These are phyloP conservation scores for Mormyrus proboscirostris DNA, from an alignment of 2,797 vertebrate genomes.

Conservation along the genomic window DNA sequence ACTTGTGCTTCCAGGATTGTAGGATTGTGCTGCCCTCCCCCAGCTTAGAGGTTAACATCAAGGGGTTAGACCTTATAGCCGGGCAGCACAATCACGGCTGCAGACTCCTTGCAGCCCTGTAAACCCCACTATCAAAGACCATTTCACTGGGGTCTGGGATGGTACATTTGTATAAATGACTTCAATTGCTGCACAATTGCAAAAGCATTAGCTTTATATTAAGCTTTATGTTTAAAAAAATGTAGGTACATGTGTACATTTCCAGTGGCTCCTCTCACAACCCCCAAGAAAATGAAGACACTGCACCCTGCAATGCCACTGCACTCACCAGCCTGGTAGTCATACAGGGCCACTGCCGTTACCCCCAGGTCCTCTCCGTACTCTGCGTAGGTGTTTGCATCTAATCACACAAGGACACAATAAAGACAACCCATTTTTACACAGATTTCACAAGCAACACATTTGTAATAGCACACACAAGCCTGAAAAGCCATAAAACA, in stretches of 20 bases:
- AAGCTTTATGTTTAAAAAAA: not conserved
- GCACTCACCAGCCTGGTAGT: constrained; percentile 91
- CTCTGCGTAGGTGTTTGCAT: constrained; percentile 66
- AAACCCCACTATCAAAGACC: not conserved
- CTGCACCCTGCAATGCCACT: not conserved
- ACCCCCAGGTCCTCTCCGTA: constrained; percentile 79
- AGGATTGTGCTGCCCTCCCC: not conserved
- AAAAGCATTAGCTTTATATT: not conserved
- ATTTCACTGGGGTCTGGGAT: not conserved
- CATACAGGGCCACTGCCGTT: constrained; percentile 91
- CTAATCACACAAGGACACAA: constrained; percentile 44
- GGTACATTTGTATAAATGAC: not conserved
- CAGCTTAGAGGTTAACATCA: not conserved
- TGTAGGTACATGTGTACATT: not conserved
- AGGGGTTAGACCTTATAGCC: not conserved
- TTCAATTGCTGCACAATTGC: not conserved
- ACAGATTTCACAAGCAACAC: not conserved
- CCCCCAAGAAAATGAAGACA: not conserved
- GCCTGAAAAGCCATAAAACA: not conserved
- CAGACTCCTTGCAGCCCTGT: not conserved
- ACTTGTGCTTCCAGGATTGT: not conserved
- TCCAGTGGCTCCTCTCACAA: not conserved
- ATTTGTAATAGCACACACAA: not conserved
- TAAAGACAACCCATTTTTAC: not conserved
- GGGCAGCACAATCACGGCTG: not conserved